These are phyloP conservation scores for Pantelozetes paolii DNA, from an alignment of 2,888 invertebrate species.

Conservation along the genomic window DNA sequence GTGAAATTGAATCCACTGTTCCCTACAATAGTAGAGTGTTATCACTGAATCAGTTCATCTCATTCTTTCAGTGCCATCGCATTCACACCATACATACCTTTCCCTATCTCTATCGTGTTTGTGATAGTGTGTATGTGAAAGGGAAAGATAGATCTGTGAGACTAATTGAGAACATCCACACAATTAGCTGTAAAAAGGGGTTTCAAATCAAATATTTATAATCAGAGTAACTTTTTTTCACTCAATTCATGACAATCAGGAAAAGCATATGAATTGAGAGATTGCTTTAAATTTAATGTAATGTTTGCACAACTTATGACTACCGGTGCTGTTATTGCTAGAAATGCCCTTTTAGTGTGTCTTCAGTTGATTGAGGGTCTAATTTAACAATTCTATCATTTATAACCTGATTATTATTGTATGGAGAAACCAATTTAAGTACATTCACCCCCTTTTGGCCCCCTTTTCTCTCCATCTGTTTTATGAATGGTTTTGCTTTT, in stretches of 20 bases:
- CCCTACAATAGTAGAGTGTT: neutral
- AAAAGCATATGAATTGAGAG: neutral
- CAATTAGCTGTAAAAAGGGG: neutral
- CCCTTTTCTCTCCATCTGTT: neutral
- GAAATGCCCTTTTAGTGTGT: no score
- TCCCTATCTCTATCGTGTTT: neutral
- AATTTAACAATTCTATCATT: no score
- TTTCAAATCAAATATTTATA: constrained; percentile 4
- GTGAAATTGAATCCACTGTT: neutral
- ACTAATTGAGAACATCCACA: constrained; percentile 13
- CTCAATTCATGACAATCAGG: neutral
- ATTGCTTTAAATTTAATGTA: neutral
- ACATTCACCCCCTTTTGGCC: neutral
- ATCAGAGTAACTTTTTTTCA: neutral
- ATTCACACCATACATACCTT: neutral
- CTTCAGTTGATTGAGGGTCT: no score
- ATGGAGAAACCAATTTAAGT: no score
- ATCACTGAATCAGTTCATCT: no score
- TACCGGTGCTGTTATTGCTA: no score
- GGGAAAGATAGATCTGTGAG: neutral
- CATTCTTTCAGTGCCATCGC: neutral
- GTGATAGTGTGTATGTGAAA: neutral
- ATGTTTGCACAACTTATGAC: no score
- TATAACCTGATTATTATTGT: no score
- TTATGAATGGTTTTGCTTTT: neutral